phyloP scores from a whole-genome alignment of 2,113 vertebrate genomes.

The Pithys albifrons region DNA sequence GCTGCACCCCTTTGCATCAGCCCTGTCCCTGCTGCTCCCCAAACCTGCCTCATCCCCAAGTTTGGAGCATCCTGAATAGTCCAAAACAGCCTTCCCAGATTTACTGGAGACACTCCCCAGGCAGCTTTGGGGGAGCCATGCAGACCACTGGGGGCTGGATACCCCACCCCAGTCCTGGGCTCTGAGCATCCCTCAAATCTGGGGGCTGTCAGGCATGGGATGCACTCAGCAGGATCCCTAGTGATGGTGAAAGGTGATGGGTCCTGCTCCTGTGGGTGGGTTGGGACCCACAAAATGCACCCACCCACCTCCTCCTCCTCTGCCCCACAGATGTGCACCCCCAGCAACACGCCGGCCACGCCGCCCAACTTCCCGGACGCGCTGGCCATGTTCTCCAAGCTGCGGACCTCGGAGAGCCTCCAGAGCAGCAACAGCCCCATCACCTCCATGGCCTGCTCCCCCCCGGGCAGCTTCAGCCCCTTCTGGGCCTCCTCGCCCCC shows the following conservation, averaged over 20 bases:
- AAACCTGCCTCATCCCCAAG: neutral
- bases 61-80: neutral
- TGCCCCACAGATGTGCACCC: conserved; percentile 88
- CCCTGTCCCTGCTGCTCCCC: neutral
- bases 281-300: accelerated
- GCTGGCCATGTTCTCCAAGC: conserved; percentile 96
- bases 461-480: conserved; percentile 79
- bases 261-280: accelerated
- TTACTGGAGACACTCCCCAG: accelerated
- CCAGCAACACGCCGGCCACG: conserved; percentile 93
- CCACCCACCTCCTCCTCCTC: neutral
- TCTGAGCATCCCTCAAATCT: neutral
- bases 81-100: neutral
- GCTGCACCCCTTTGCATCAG: accelerated
- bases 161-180: neutral
- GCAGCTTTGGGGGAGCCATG: neutral
- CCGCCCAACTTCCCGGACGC: conserved; percentile 95
- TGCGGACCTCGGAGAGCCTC: conserved; percentile 85
- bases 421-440: conserved; percentile 73
- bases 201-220: accelerated
- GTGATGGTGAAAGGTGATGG: neutral
- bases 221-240: neutral
- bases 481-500: conserved; percentile 91
- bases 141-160: neutral
- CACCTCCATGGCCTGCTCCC: conserved; percentile 86